Conservation (phyloP, 2,888 invertebrate genomes). For the Zaprionus lineosus region DNA sequence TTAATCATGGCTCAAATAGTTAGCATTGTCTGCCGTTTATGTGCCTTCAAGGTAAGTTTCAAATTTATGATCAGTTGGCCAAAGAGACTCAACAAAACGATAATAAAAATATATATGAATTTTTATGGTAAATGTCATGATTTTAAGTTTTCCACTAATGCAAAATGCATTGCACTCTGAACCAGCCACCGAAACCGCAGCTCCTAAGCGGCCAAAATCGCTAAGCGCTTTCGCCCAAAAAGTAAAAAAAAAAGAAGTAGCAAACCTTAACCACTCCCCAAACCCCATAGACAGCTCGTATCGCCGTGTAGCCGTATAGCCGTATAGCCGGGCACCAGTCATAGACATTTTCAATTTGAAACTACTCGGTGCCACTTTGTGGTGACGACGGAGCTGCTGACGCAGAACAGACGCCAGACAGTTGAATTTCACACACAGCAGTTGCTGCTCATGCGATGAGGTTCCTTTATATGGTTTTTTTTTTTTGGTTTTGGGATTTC, state of each 20-base stretch:
- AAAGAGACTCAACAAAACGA: conserved; percentile 14
- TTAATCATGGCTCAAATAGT: conserved; percentile 37
- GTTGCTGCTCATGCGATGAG: conserved; percentile 28
- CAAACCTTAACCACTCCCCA: conserved; percentile 46
- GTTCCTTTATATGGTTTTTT: conserved; percentile 35
- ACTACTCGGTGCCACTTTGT: conserved; percentile 61
- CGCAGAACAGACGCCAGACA: conserved; percentile 75
- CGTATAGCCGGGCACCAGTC: conserved; percentile 46
- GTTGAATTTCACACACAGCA: conserved; percentile 68
- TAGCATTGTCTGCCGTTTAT: conserved; percentile 48
- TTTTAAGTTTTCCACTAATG: conserved; percentile 68
- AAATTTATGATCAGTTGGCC: conserved; percentile 48
- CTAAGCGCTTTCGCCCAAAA: conserved; percentile 65
- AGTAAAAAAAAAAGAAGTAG: conserved; percentile 1
- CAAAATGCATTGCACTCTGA: conserved; percentile 74
- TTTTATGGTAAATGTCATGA: conserved; percentile 68
- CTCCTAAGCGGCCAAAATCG: conserved; percentile 5
- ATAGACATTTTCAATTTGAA: conserved; percentile 68
- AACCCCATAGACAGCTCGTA: conserved; percentile 35
- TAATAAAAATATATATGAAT: too few species aligned
- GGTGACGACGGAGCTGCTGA: conserved; percentile 67
- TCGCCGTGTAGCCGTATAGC: too few species aligned
- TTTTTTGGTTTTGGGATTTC: conserved; percentile 30
- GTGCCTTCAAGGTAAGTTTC: conserved; percentile 45
- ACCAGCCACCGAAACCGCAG: conserved; percentile 56